phyloP scores from a whole-genome alignment of 2,888 invertebrate genomes.

The Leptura quadrifasciata region DNA sequence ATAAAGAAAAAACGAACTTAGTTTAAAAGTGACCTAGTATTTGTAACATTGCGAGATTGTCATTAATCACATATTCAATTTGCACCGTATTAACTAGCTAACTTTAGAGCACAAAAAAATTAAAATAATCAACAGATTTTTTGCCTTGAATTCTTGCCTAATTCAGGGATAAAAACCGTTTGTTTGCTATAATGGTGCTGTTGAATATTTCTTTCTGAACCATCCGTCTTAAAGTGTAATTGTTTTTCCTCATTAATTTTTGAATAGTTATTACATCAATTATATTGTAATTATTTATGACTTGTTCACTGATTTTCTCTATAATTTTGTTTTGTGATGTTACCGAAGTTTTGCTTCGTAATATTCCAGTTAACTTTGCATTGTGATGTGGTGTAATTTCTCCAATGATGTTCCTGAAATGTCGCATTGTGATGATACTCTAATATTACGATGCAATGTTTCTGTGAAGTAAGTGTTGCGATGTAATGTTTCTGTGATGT shows the following conservation, averaged over 20 bases:
- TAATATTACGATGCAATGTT: slow-evolving; percentile 1
- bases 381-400: slow-evolving; percentile 28
- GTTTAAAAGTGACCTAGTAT: slow-evolving; percentile 13
- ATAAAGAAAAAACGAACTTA: slow-evolving; percentile 9
- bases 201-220: slow-evolving; percentile 24
- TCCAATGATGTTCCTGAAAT: neutral
- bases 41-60: neutral
- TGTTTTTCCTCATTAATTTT: slow-evolving; percentile 17
- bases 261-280: neutral
- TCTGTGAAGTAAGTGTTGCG: neutral
- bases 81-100: slow-evolving; percentile 35
- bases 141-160: slow-evolving; percentile 10
- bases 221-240: slow-evolving; percentile 17
- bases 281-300: slow-evolving; percentile 5
- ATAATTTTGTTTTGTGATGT: neutral
- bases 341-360: slow-evolving; percentile 20
- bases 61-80: slow-evolving; percentile 21
- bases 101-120: slow-evolving; percentile 20
- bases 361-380: slow-evolving; percentile 32
- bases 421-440: neutral
- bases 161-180: slow-evolving; percentile 15
- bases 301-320: slow-evolving; percentile 38
- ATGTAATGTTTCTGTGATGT: slow-evolving; percentile 19
- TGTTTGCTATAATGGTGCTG: slow-evolving; percentile 26
- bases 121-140: slow-evolving; percentile 1